Conservation (phyloP, 2,888 invertebrate species). For the Ferrisia virgata region DNA sequence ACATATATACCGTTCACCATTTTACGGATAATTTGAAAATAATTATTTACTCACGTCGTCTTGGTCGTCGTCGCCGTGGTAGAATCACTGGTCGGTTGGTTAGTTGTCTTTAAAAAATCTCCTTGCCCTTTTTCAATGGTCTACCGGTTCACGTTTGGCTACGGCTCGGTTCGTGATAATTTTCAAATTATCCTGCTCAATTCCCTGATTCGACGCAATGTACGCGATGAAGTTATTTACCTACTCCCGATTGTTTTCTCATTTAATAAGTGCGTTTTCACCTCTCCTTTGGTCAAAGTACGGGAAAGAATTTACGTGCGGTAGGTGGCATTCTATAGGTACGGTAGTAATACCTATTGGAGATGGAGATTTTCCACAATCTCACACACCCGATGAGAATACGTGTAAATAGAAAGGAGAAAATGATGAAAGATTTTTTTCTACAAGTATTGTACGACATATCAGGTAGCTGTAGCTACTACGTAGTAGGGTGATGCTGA, state of each 20-base stretch:
- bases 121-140: background rate
- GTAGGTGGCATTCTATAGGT: background rate
- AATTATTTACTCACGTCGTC: constrained; percentile 23
- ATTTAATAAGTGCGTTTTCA: background rate
- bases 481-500: no score
- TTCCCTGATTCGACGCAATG: background rate
- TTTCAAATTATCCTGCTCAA: background rate
- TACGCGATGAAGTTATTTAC: background rate
- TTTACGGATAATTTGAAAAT: constrained; percentile 26
- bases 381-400: background rate
- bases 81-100: no score
- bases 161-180: background rate
- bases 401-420: background rate
- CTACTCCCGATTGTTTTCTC: background rate
- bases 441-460: no score
- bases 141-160: background rate
- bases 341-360: no score
- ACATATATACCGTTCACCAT: background rate
- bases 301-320: background rate
- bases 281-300: background rate
- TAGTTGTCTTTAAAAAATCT: background rate
- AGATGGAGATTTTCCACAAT: background rate
- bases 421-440: background rate
- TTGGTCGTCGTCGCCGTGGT: no score
- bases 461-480: no score